phyloP scores from a whole-genome alignment of 2,888 invertebrate species.

The Dryococelus australis region DNA sequence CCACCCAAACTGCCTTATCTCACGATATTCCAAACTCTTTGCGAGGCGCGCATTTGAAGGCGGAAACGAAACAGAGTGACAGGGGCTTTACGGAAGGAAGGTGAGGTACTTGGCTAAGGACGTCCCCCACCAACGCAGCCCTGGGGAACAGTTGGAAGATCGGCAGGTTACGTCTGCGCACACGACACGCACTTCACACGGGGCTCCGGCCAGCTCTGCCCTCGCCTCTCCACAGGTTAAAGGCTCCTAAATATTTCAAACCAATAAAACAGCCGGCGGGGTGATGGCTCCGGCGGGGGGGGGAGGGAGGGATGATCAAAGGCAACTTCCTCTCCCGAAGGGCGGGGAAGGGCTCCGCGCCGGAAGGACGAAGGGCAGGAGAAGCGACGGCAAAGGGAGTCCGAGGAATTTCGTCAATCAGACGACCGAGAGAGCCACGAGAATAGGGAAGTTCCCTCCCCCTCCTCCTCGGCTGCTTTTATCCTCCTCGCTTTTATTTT shows the following conservation, averaged over 20 bases:
- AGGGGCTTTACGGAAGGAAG: no score
- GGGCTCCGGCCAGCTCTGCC: background rate
- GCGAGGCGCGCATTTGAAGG: no score
- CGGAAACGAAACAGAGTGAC: no score
- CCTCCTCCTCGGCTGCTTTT: background rate
- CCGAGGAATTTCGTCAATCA: slow-evolving; percentile 29
- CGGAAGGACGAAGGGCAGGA: background rate
- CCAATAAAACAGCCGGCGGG: slow-evolving; percentile 18
- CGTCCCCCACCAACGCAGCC: no score
- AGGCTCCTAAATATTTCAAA: slow-evolving; percentile 28
- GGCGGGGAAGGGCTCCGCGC: background rate
- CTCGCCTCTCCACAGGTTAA: slow-evolving; percentile 23
- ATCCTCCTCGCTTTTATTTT: background rate
- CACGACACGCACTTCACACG: no score
- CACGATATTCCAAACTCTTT: no score
- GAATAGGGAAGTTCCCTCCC: background rate
- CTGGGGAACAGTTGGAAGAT: no score
- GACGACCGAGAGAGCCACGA: background rate
- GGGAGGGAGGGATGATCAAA: slow-evolving; percentile 20
- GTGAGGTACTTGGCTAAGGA: no score
- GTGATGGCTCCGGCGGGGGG: background rate
- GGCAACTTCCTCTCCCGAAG: background rate
- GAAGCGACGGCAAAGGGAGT: background rate
- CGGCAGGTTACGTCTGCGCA: background rate
- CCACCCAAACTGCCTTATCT: no score